Conservation (phyloP, 2,888 invertebrate species). For the Ornithoptera priamus region DNA sequence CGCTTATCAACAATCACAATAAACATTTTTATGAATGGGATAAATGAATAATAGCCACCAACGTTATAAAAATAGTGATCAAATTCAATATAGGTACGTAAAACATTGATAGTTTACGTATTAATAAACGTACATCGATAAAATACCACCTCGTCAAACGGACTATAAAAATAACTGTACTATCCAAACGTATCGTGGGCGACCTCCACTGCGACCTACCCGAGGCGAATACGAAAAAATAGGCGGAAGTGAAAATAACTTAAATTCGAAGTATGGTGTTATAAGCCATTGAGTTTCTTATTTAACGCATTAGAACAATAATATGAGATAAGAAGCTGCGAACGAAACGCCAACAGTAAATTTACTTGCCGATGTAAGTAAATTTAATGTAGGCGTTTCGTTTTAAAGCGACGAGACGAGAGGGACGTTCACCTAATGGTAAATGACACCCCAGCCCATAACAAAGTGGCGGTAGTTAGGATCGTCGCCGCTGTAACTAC, state of each 20-base stretch:
- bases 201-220: neutral
- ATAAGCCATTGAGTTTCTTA: neutral
- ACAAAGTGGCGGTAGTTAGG: no score
- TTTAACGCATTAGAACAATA: no score
- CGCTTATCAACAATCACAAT: neutral
- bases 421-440: no score
- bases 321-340: no score
- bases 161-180: constrained; percentile 20
- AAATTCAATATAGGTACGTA: constrained; percentile 13
- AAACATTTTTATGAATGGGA: neutral
- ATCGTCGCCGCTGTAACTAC: no score
- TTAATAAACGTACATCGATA: constrained; percentile 8
- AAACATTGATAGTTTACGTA: constrained; percentile 12
- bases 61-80: constrained; percentile 11
- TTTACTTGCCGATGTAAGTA: no score
- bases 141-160: constrained; percentile 18
- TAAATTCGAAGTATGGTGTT: neutral
- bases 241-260: constrained; percentile 15
- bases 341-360: no score
- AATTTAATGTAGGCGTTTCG: no score
- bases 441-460: no score
- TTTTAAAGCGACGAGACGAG: no score
- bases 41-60: neutral
- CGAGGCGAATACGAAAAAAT: constrained; percentile 7
- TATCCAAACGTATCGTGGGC: constrained; percentile 13